Evolutionary conservation across 2,113 vertebrate genomes (phyloP).

Genomic region (Podarcis cretensis): DNA sequence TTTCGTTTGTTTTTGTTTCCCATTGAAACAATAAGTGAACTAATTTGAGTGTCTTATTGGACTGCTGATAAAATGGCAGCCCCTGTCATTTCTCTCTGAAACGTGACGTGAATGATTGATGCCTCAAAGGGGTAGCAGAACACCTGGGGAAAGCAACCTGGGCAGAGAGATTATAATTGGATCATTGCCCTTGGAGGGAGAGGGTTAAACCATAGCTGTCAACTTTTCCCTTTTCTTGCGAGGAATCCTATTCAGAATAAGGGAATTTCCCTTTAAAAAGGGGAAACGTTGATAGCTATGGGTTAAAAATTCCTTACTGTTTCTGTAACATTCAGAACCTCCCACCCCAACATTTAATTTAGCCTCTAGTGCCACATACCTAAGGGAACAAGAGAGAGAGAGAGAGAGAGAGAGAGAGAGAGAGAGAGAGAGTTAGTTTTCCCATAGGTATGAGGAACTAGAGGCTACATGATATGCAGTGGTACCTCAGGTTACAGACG

Average conservation of each 20-base stretch:
- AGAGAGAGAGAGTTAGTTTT: too few relatives aligned
- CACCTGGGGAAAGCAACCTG: not conserved
- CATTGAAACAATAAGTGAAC: not conserved
- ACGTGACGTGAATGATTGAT: not conserved
- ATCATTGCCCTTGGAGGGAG: not conserved
- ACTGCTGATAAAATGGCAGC: not conserved
- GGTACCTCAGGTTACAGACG: too few relatives aligned
- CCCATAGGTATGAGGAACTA: too few relatives aligned
- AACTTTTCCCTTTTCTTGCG: too few relatives aligned
- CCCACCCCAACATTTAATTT: not conserved
- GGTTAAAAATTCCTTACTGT: not conserved
- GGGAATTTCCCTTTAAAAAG: too few relatives aligned
- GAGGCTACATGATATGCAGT: too few relatives aligned
- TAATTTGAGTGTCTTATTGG: not conserved
- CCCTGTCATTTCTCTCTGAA: not conserved
- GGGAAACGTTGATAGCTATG: too few relatives aligned
- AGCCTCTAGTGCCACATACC: not conserved
- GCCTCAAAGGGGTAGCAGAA: not conserved
- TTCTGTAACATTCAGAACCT: not conserved
- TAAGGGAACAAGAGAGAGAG: not conserved
- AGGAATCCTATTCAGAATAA: too few relatives aligned
- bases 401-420: too few relatives aligned
- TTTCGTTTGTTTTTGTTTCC: not conserved
- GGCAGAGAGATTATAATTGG: not conserved
- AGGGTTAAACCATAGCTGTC: not conserved